Conservation (phyloP, 2,888 invertebrate species). For the Napeogenes inachia region DNA sequence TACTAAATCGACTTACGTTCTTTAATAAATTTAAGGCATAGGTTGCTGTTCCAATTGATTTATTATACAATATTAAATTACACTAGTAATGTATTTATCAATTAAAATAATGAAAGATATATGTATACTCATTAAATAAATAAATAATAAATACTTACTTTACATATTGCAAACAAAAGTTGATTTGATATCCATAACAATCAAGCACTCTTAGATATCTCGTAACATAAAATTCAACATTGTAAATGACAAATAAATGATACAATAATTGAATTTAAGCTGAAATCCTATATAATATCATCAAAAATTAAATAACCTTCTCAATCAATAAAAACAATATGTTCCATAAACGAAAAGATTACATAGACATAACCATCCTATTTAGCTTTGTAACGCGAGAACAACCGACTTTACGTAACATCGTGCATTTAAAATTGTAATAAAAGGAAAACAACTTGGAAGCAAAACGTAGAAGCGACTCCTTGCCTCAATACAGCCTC, state of each 20-base stretch:
- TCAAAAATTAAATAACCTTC: neutral
- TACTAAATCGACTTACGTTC: conserved; percentile 2
- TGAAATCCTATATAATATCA: neutral
- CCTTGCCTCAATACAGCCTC: conserved; percentile 7
- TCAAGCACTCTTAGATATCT: too few relatives aligned
- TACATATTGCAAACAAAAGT: too few relatives aligned
- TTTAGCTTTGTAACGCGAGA: conserved; percentile 19
- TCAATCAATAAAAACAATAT: conserved; percentile 10
- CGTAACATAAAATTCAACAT: too few relatives aligned
- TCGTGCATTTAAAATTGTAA: conserved; percentile 31
- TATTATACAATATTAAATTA: too few relatives aligned
- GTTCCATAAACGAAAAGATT: conserved; percentile 25
- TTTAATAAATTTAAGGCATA: neutral
- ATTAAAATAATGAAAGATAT: too few relatives aligned
- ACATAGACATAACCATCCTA: conserved; percentile 26
- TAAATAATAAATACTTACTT: too few relatives aligned
- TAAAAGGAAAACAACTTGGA: conserved; percentile 30
- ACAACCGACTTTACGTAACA: conserved; percentile 24
- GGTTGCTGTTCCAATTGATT: too few relatives aligned
- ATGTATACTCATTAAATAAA: too few relatives aligned
- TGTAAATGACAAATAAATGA: too few relatives aligned
- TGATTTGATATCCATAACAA: too few relatives aligned
- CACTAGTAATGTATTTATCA: too few relatives aligned
- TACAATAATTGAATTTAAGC: neutral
- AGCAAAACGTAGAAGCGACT: conserved; percentile 23